phyloP scores from a whole-genome alignment of 2,113 vertebrate species.

The Myodes glareolus region DNA sequence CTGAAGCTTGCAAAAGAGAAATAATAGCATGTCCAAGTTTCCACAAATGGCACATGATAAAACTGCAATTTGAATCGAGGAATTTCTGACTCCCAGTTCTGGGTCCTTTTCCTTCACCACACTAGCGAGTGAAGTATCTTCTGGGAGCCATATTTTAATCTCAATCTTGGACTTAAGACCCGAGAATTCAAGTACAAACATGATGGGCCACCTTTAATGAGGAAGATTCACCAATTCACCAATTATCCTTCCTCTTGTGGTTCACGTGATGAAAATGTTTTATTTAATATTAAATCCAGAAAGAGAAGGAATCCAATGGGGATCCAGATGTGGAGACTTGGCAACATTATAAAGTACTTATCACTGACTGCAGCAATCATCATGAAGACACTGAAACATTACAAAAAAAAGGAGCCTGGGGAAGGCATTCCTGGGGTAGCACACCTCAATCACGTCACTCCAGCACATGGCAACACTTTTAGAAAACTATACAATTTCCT shows the following conservation, averaged over 20 bases:
- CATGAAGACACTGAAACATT: not conserved
- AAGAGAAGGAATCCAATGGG: not conserved
- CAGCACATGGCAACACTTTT: not conserved
- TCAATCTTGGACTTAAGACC: conserved; percentile 23
- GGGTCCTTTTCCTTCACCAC: not conserved
- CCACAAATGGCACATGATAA: not conserved
- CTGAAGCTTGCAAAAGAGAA: not conserved
- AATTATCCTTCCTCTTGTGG: conserved; percentile 11
- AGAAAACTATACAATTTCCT: not conserved
- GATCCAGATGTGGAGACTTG: not conserved
- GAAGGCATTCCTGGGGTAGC: not conserved
- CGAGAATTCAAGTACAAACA: conserved; percentile 17
- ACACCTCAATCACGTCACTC: not conserved
- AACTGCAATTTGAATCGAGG: not conserved
- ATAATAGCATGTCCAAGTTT: not conserved
- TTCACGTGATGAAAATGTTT: conserved; percentile 14
- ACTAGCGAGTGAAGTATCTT: not conserved
- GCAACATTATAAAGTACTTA: conserved; percentile 10
- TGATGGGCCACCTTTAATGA: not conserved
- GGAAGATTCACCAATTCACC: not conserved
- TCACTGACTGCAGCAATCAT: not conserved
- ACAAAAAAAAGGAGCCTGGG: not conserved
- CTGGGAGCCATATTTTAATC: conserved; percentile 9
- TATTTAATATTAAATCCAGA: conserved; percentile 8
- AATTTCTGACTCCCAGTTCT: not conserved